A percentile compares a stretch with the other conserved stretches of the same genome.
phyloP scores from a whole-genome alignment of 92 coral and sea anemone genomes.

The Palythoa heliodiscus region DNA sequence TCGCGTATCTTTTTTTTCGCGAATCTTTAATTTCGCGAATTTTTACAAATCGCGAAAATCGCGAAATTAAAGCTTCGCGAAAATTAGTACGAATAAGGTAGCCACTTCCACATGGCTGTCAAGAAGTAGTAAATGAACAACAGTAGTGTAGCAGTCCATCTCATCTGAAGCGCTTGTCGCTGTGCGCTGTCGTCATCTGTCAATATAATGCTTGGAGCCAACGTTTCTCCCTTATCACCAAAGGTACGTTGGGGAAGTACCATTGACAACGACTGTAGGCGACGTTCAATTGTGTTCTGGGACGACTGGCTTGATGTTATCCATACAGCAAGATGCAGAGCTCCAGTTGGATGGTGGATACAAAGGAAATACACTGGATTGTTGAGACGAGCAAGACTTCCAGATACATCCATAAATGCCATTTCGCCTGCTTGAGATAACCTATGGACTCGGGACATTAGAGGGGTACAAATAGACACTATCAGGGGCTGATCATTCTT shows the following conservation, averaged over 20 bases:
- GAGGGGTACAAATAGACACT: conserved; percentile 61
- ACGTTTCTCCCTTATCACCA: conserved; percentile 47
- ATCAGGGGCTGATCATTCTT: conserved; percentile 43
- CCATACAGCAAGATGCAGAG: conserved; percentile 54
- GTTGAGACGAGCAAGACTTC: conserved; percentile 62
- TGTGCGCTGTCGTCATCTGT: conserved; percentile 63
- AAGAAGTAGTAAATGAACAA: conserved; percentile 61
- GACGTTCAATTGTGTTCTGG: not conserved
- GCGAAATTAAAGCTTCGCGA: too few relatives aligned
- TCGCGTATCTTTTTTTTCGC: too few relatives aligned
- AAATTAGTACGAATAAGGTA: too few relatives aligned
- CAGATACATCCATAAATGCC: conserved; percentile 65
- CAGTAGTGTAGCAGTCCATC: conserved; percentile 54
- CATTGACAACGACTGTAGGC: conserved; percentile 28
- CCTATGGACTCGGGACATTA: conserved; percentile 60
- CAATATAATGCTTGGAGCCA: conserved; percentile 49
- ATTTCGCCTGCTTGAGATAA: conserved; percentile 59
- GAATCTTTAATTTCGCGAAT: too few relatives aligned
- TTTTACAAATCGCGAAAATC: too few relatives aligned
- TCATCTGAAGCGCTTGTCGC: conserved; percentile 41
- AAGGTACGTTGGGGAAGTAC: conserved; percentile 56
- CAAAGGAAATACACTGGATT: conserved; percentile 61
- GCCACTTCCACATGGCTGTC: conserved; percentile 66
- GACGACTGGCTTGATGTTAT: conserved; percentile 57
- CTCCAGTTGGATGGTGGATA: conserved; percentile 61